phyloP scores from a whole-genome alignment of 2,888 invertebrate genomes.

The Drepana falcataria region DNA sequence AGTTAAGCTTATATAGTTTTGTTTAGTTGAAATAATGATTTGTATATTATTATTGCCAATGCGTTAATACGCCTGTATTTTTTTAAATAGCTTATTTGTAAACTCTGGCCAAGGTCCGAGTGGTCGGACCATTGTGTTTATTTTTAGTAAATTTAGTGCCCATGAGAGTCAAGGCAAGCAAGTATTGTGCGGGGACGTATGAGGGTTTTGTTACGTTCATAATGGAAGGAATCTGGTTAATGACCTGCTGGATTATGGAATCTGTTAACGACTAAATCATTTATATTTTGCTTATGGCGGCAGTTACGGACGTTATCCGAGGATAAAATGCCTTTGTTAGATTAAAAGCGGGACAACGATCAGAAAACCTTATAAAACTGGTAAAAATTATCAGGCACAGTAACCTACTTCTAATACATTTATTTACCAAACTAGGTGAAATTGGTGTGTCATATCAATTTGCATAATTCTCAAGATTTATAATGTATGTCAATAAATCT shows the following conservation, averaged over 20 bases:
- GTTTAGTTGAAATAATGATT: too few relatives aligned
- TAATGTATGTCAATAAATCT: not conserved
- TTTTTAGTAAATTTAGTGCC: not conserved
- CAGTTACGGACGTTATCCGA: too few relatives aligned
- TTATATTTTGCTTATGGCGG: too few relatives aligned
- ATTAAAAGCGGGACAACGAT: too few relatives aligned
- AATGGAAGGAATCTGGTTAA: not conserved
- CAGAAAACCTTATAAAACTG: too few relatives aligned
- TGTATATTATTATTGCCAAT: too few relatives aligned
- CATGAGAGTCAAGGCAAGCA: conserved; percentile 1
- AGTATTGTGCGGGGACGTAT: not conserved
- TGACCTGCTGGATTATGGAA: not conserved
- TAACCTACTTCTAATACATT: not conserved
- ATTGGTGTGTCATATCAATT: not conserved
- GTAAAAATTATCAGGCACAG: too few relatives aligned
- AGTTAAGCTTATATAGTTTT: too few relatives aligned
- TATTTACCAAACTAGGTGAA: not conserved
- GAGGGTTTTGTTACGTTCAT: not conserved
- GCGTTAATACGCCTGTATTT: too few relatives aligned
- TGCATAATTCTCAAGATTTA: not conserved
- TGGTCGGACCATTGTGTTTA: not conserved
- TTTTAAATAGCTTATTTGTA: too few relatives aligned
- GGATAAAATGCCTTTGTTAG: too few relatives aligned
- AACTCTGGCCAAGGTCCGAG: too few relatives aligned
- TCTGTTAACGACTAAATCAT: not conserved